Evolutionary conservation across 2,888 invertebrate species (phyloP), one percentile per base, ranked within the genome.

Genomic region (Oxytorus armatus): DNA sequence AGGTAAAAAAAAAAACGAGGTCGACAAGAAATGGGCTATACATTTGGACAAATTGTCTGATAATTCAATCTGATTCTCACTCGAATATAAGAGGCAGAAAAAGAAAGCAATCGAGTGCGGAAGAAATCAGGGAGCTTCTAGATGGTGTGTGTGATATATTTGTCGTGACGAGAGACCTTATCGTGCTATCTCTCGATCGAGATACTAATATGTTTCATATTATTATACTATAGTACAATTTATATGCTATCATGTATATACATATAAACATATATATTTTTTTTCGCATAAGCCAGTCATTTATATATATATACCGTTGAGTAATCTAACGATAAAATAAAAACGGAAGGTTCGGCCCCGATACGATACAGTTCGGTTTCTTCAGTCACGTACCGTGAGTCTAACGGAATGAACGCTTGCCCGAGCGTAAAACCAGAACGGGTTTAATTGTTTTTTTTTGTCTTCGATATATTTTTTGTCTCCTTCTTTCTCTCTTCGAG

Each of bases 291-390:
- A n/a, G n/a, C n/a, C n/a, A n/a, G n/a, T n/a, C n/a, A n/a, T n/a
- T 14, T 49, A 5, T 72, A 39, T 51, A 11, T 55, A 5, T 73
- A 44, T 70, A 59, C 21, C 42, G 66, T 61, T 72, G 36, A 44
- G 75, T 59, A 76, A 79, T 79, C 70, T 66, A 23, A 61, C 75
- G 75, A 79, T 76, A 76, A 72, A 79, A 72, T 76, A 61, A 76
- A 76, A 69, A 63, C 49, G n/a, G 29, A 51, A 72, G 39, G 51
- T 66, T 68, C 44, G 33, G 23, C 36, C 53, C 53, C 33, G 66
- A 33, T 25, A 72, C 70, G 51, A 51, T 65, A 76, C 70, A 79
- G 70, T 79, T 76, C 61, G 59, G 59, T 76, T 44, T 66, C 79
- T 44, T 76, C 76, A 66, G 75, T 76, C 61, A 66, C 59, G 39